phyloP scores from a whole-genome alignment of 2,797 vertebrate species.

The Xiphophorus birchmanni region DNA sequence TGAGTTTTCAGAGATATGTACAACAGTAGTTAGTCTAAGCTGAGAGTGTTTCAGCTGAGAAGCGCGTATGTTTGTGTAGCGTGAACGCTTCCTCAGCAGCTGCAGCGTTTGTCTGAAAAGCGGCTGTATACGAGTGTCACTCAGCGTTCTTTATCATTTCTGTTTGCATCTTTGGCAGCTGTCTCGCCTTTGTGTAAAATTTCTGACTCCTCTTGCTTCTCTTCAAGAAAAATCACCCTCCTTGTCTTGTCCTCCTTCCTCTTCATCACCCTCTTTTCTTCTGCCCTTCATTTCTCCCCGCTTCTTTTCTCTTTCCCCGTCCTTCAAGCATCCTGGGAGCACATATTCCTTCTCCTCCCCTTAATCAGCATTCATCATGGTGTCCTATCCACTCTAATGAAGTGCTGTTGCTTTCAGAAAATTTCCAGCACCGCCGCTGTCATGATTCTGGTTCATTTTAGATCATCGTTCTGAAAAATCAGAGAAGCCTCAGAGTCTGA shows the following conservation, averaged over 20 bases:
- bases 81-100: neutral
- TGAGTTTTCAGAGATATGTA: neutral
- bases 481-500: conserved; percentile 38
- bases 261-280: conserved; percentile 20
- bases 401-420: conserved; percentile 50
- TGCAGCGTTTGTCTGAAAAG: neutral
- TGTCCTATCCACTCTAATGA: conserved; percentile 41
- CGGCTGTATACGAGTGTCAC: neutral
- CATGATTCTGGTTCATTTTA: conserved; percentile 56
- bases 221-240: neutral
- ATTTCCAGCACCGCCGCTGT: conserved; percentile 37
- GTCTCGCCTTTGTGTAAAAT: neutral
- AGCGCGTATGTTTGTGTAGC: neutral
- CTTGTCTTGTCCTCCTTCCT: conserved; percentile 26
- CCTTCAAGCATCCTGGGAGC: conserved; percentile 24
- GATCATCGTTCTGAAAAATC: conserved; percentile 51
- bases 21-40: neutral
- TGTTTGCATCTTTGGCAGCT: conserved; percentile 5
- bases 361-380: conserved; percentile 58
- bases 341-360: conserved; percentile 1
- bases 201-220: neutral
- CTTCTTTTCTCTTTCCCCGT: conserved; percentile 1
- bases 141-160: neutral
- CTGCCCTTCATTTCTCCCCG: conserved; percentile 11
- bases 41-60: neutral